Base-by-base conservation (phyloP, 2,113 vertebrate species). In the Microcebus murinus region DNA sequence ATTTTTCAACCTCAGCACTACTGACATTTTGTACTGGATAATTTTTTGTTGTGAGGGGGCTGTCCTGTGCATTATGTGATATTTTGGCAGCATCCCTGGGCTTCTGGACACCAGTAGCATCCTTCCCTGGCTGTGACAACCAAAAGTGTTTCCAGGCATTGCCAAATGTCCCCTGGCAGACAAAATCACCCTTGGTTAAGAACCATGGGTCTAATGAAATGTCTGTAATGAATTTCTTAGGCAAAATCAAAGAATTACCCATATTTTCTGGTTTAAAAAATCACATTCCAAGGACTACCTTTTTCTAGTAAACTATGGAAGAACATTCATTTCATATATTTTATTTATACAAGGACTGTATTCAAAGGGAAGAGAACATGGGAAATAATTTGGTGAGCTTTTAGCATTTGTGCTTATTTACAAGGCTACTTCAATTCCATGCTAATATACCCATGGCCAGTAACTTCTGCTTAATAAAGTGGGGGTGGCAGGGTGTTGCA, bases 261-360 rank as follows among this genome's bases (percentile, higher is more conserved):
- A 12, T 25, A 48, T 88, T 87, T 89, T 91, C 90, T 89, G n/a
- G 20, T 82, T 91, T 74, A 8, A 48, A 93, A 94, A 88, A 85
- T 79, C 82, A 93, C 77, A 50, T 29, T 39, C 59, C 57, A 57
- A 73, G 18, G 61, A n/a, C 50, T 29, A 36, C 4, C 29, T 63
- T 81, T 92, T 96, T 79, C 61, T 52, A 21, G 76, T 45, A 94
- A 93, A 93, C 50, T 55, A 29, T 25, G 42, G 27, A 39, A 90
- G 45, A 94, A 83, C 14, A 83, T 34, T 79, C 27, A 61, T 27
- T 61, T 57, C 23, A 29, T 59, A 0, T 8, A 23, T 48, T 87
- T 91, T 25, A 57, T 57, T 21, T 21, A 57, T 57, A 86, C 4
- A 95, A 89, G 45, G 8, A 31, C 36, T 65, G 12, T 18, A 39